Base-by-base conservation (phyloP, 2,888 invertebrate species). In the Dryobotodes eremita region DNA sequence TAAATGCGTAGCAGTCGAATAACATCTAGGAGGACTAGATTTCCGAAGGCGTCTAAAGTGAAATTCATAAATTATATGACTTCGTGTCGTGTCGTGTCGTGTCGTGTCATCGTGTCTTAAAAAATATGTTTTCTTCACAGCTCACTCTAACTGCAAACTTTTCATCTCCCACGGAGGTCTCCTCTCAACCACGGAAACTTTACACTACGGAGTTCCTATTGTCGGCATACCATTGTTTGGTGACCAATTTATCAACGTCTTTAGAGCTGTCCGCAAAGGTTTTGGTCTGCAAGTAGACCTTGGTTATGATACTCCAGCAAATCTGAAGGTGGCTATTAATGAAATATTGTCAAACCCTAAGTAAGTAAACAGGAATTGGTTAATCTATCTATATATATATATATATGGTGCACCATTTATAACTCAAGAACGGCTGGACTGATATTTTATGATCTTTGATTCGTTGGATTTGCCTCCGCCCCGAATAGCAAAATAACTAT, bases 81-180 rank as follows among this genome's bases (percentile, higher is more conserved):
- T 23, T 8, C 26, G n/a, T n/a, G n/a, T n/a, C n/a, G n/a, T n/a
- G n/a, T n/a, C n/a, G n/a, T n/a, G n/a, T n/a, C n/a, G n/a, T n/a
- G n/a, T n/a, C n/a, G n/a, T n/a, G n/a, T n/a, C 5, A 2, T 13
- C 7, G 7, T 26, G 0, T 55, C 31, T 17, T 17, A 8, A 53
- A 53, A 36, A 57, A 4, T 4, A 5, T 26, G 11, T 57, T 69
- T 62, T 26, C 2, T 57, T 91, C 88, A n/a, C 89, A 95, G 95
- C 92, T n/a, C 95, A 95, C 79, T 91, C 91, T 2, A 95, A 94
- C 72, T 93, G 93, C 75, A 70, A 90, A 1, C 82, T 95, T 0
- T 94, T 95, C 71, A 92, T 95, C 66, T 92, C 94, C 0, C 94
- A 94, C 15, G 94, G 95, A 4, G 94, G 95, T 46, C 89, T 92